Evolutionary conservation across 2,113 vertebrate genomes (phyloP), one percentile per base, ranked within the genome.

Genomic region (Chrysemys picta): DNA sequence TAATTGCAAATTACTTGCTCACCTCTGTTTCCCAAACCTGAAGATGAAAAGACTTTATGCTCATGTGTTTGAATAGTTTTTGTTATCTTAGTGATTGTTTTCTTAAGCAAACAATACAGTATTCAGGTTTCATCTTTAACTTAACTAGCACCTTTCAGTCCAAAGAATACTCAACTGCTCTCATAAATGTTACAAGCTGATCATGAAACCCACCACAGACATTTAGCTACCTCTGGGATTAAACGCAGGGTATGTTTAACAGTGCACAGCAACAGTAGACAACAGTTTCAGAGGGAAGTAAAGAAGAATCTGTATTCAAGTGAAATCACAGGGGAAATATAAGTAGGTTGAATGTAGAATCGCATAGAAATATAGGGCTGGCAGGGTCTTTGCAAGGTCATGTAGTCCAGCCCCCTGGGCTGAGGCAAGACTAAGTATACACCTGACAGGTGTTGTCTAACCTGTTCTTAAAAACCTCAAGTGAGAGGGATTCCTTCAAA

Each of bases 241-340:
- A 45, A 8, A 2, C 53, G 3, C 0, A 0, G 88, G 0, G 0
- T 24, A 85, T 21, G 3, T 29, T 65, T 62, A 0, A 1, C 82
- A 22, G 31, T 35, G 16, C 79, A 50, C 65, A 91, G 29, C 11
- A 62, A 42, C 91, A 83, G 47, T 47, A 53, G 75, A 45, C n/a
- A 21, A 72, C 27, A 81, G 83, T 45, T 47, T 78, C 52, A 69
- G 52, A 17, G 50, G 88, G 90, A 85, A 5, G 10, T 79, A 21
- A 22, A 69, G 62, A 38, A 45, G 89, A 81, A 76, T 93, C 47
- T 59, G 78, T 0, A 6, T 59, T 69, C 88, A 65, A 47, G 85
- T 54, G 35, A 4, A 53, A 54, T 81, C 22, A 29, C 75, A 78
- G 45, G 42, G 75, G 42, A 29, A 16, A 38, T 17, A 22, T n/a